phyloP scores from a whole-genome alignment of 64 coral and sea anemone species.

The Montipora capricornis region DNA sequence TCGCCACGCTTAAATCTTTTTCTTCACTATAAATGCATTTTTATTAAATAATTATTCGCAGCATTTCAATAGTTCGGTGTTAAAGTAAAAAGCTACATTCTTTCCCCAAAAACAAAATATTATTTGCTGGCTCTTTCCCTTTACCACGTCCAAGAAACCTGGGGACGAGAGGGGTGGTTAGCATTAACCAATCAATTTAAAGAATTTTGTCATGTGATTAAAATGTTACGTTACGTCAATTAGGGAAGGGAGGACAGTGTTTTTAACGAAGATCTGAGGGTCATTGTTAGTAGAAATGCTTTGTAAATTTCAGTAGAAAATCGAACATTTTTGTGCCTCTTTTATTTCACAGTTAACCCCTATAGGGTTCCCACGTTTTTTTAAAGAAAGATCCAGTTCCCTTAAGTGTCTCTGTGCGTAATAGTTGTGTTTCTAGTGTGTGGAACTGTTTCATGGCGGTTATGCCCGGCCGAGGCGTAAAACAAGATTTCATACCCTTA shows the following conservation, averaged over 20 bases:
- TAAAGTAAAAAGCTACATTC: no score
- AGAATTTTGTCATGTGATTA: neutral
- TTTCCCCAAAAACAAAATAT: no score
- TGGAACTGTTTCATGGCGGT: conserved; percentile 31
- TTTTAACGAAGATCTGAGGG: neutral
- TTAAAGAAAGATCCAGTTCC: neutral
- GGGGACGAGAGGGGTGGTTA: neutral
- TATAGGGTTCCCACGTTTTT: neutral
- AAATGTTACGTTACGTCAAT: neutral
- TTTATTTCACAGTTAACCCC: neutral
- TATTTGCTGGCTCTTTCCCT: no score
- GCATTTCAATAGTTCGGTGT: no score
- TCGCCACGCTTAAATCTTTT: no score
- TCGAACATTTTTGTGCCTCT: neutral
- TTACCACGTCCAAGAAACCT: neutral
- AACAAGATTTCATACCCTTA: conserved; percentile 71
- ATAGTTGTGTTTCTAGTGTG: neutral
- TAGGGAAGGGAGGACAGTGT: neutral
- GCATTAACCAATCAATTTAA: conserved; percentile 9
- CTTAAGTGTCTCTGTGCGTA: no score
- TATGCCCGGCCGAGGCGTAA: conserved; percentile 19
- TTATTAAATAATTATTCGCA: no score
- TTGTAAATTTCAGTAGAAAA: neutral
- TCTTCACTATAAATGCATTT: no score
- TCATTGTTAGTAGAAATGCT: neutral